Evolutionary conservation across 2,113 vertebrate species (phyloP).

Genomic region (Mesitornis unicolor): DNA sequence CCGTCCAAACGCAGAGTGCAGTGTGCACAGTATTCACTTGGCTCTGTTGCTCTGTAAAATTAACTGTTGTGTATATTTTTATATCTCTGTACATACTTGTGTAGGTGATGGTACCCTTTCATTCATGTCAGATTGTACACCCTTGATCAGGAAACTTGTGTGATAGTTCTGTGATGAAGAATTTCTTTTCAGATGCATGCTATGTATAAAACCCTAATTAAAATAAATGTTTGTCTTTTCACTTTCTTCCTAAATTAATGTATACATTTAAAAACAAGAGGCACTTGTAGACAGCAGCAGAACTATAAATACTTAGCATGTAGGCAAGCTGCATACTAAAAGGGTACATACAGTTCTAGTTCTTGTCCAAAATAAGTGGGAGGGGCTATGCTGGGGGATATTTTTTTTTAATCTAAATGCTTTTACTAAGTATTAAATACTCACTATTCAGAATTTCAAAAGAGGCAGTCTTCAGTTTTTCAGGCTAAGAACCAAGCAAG

Average conservation of each 20-base stretch:
- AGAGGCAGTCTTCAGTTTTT: background rate
- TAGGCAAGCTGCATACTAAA: background rate
- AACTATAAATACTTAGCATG: background rate
- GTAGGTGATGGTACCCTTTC: constrained; percentile 43
- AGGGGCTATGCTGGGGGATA: background rate
- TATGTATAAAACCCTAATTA: constrained; percentile 62
- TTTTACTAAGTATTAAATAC: too few species aligned
- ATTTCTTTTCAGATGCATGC: constrained; percentile 67
- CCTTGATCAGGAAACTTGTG: constrained; percentile 62
- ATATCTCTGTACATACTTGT: constrained; percentile 67
- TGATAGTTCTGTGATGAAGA: constrained; percentile 11
- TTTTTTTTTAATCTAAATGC: background rate
- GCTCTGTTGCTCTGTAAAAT: constrained; percentile 67
- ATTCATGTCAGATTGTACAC: constrained; percentile 23
- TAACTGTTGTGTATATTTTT: constrained; percentile 66
- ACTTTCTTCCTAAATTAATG: constrained; percentile 5
- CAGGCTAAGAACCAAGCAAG: background rate
- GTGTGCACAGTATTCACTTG: constrained; percentile 38
- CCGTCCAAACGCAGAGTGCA: background rate
- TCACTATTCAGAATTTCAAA: background rate
- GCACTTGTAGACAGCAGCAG: background rate
- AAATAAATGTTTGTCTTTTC: constrained; percentile 60
- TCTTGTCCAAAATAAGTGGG: background rate
- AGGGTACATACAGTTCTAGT: background rate
- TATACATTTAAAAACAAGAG: background rate